A percentile compares a stretch with the other conserved stretches of the same genome.
phyloP scores from a whole-genome alignment of 1,140 invertebrate species.

The Parapsyche elsis region DNA sequence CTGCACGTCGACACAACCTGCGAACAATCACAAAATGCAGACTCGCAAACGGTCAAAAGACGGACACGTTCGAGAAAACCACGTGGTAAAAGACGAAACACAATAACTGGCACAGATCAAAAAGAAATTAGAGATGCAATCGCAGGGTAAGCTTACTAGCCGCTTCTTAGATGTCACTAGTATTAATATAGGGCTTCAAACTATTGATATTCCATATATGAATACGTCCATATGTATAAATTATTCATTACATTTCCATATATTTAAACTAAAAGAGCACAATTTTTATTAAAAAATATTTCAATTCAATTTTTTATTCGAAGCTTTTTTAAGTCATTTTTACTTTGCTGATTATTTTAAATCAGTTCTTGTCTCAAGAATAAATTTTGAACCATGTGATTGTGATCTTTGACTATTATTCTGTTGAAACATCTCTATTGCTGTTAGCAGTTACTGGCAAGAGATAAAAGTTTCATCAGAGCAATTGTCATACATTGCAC shows the following conservation, averaged over 20 bases:
- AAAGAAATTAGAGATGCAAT: slow-evolving; percentile 85
- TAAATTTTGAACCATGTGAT: too few relatives aligned
- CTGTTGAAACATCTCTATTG: too few relatives aligned
- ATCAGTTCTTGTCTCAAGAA: too few relatives aligned
- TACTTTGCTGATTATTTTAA: too few relatives aligned
- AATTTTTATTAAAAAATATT: too few relatives aligned
- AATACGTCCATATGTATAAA: neutral
- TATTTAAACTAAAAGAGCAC: too few relatives aligned
- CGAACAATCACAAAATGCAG: slow-evolving; percentile 60
- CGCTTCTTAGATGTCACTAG: slow-evolving; percentile 57
- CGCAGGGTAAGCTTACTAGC: slow-evolving; percentile 75
- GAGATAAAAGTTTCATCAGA: too few relatives aligned
- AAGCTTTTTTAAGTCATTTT: neutral
- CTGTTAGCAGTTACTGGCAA: too few relatives aligned
- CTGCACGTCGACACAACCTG: slow-evolving; percentile 70
- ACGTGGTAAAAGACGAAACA: slow-evolving; percentile 86
- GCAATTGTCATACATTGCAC: neutral
- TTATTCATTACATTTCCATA: too few relatives aligned
- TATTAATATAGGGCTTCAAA: slow-evolving; percentile 39
- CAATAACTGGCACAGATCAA: slow-evolving; percentile 88
- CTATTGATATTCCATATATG: neutral
- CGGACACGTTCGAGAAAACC: slow-evolving; percentile 79
- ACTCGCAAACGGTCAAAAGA: slow-evolving; percentile 73
- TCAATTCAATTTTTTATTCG: neutral
- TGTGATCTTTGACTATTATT: too few relatives aligned